Percentiles rank a stretch among this genome's conserved stretches.
phyloP scores from a whole-genome alignment of 1,140 invertebrate genomes.

The Aphaenogaster rudis region DNA sequence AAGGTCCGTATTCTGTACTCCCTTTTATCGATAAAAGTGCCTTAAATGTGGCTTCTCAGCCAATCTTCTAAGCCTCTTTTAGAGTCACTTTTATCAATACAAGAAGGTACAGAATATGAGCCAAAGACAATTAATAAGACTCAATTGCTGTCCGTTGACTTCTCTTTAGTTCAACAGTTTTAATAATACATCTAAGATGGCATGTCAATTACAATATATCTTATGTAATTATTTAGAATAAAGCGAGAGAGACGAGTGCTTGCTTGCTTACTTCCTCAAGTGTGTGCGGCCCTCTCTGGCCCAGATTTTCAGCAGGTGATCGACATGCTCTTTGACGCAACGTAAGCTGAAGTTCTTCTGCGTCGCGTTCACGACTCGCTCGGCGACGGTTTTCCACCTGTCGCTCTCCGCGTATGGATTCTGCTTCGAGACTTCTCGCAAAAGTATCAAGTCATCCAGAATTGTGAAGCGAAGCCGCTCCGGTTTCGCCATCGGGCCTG shows the following conservation, averaged over 20 bases:
- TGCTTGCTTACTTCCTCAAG: conserved; percentile 30
- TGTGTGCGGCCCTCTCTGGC: conserved; percentile 39
- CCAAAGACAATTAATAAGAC: too few relatives aligned
- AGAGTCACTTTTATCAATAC: too few relatives aligned
- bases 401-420: conserved; percentile 50
- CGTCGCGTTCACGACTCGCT: conserved; percentile 47
- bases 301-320: conserved; percentile 56
- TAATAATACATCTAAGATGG: not conserved
- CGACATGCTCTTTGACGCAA: conserved; percentile 52
- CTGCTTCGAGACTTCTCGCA: conserved; percentile 25
- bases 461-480: conserved; percentile 56
- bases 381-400: conserved; percentile 44
- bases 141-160: too few relatives aligned
- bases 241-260: not conserved
- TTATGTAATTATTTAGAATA: not conserved
- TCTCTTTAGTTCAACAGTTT: not conserved
- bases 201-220: not conserved
- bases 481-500: conserved; percentile 41
- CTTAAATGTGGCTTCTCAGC: too few relatives aligned
- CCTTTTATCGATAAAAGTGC: too few relatives aligned
- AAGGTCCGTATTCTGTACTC: too few relatives aligned
- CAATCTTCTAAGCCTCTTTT: too few relatives aligned
- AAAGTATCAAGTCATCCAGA: conserved; percentile 54
- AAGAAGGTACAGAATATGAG: too few relatives aligned
- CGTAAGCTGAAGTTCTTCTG: conserved; percentile 49